Percentiles rank a stretch among this genome's conserved stretches.
phyloP scores from a whole-genome alignment of 2,797 vertebrate species.

The Cossypha polioptera region DNA sequence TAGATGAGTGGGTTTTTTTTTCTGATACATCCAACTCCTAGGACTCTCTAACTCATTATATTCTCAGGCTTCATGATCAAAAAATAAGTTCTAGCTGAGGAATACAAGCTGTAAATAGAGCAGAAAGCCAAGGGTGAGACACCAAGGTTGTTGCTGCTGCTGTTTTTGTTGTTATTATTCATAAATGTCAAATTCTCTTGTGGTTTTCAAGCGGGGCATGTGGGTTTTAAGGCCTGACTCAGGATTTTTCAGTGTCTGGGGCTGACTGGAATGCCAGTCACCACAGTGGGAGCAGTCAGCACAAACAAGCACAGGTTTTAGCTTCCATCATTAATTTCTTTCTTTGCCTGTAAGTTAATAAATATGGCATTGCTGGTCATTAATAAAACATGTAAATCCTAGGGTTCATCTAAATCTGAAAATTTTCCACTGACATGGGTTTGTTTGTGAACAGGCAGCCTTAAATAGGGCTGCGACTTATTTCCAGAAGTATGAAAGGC shows the following conservation, averaged over 20 bases:
- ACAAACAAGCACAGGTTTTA: background rate
- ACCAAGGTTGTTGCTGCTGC: background rate
- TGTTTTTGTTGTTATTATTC: background rate
- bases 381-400: background rate
- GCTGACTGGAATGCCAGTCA: background rate
- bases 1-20: background rate
- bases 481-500: background rate
- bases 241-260: conserved; percentile 1
- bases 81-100: background rate
- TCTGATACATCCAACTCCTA: background rate
- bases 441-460: background rate
- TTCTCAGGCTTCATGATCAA: background rate
- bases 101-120: background rate
- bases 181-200: background rate
- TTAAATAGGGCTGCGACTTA: background rate
- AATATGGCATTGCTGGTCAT: background rate
- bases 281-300: background rate
- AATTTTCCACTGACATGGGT: background rate
- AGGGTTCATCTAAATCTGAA: background rate
- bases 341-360: background rate
- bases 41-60: background rate
- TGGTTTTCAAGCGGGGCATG: background rate
- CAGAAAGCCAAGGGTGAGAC: background rate
- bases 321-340: background rate
- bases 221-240: conserved; percentile 11